These are phyloP conservation scores for Cephus spinipes DNA, from an alignment of 2,888 invertebrate species.

Conservation along the genomic window DNA sequence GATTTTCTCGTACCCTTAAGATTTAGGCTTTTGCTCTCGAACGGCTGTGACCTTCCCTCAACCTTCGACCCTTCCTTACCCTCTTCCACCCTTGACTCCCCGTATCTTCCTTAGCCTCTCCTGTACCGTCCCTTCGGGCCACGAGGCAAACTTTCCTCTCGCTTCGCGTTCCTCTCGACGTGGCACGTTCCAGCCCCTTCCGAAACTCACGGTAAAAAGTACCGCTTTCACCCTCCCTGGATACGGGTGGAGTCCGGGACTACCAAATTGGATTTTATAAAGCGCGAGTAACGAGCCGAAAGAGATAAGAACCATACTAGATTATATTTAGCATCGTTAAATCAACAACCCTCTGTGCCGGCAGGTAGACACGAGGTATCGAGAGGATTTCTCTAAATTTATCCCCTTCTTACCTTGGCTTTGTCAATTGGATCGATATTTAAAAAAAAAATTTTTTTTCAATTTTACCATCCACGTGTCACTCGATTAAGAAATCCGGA, in stretches of 20 bases:
- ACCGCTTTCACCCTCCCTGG: not conserved
- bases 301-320: not conserved
- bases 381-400: not conserved
- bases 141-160: not conserved
- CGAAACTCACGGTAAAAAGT: not conserved
- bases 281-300: not conserved
- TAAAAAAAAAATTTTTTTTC: not conserved
- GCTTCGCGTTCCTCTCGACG: not conserved
- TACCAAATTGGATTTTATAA: not conserved
- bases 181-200: not conserved
- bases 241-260: not conserved
- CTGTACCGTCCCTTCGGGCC: not conserved
- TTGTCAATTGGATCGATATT: not conserved
- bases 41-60: not conserved
- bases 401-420: not conserved
- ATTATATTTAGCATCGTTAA: not conserved
- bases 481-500: not conserved
- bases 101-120: not conserved
- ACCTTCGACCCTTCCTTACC: not conserved
- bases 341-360: not conserved
- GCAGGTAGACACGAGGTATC: not conserved
- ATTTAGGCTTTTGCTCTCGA: not conserved
- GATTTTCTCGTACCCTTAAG: not conserved
- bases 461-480: too few species aligned
- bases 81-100: not conserved